Evolutionary conservation across 1,140 invertebrate species (phyloP), one percentile per base, ranked within the genome.

Genomic region (Delia radicum): DNA sequence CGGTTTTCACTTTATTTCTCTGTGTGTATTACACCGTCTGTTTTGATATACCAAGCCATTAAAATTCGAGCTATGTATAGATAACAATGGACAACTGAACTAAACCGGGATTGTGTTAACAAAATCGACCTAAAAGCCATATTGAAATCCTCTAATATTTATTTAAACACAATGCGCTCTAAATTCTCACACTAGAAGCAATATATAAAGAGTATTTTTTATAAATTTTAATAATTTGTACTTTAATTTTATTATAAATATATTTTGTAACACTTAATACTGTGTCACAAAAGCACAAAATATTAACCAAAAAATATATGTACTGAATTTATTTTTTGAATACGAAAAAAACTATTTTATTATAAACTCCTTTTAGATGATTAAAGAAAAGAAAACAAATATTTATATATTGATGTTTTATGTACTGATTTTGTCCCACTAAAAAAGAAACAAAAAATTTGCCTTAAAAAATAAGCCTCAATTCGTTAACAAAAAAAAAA

Each of bases 311-410:
- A 48, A 37, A 10, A 7, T 42, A 42, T 2, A 55, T 24, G 48
- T 55, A 55, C 48, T 55, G 48, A 55, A 55, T 55, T 55, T 55
- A 55, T 55, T 55, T 55, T 55, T 55, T 55, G n/a, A 55, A 55
- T 15, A 48, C n/a, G 24, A 55, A 55, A 4, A 55, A 24, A 55
- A 21, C 5, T 55, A 55, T 55, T 55, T 55, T 55, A 55, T 24
- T 55, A 55, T n/a, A 21, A 55, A 55, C 2, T 21, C n/a, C 48
- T 55, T 55, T 55, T 55, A 55, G 21, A 55, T 21, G 21, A 21
- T 55, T 24, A 55, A 55, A 55, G n/a, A n/a, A 55, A 48, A 0
- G n/a, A 55, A 24, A 24, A 24, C 7, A 21, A 55, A 55, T 55
- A 24, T 55, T 24, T 55, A 55, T 55, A 21, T 55, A 55, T 55